phyloP scores from a whole-genome alignment of 1,140 invertebrate species.

The Drosophila persimilis region DNA sequence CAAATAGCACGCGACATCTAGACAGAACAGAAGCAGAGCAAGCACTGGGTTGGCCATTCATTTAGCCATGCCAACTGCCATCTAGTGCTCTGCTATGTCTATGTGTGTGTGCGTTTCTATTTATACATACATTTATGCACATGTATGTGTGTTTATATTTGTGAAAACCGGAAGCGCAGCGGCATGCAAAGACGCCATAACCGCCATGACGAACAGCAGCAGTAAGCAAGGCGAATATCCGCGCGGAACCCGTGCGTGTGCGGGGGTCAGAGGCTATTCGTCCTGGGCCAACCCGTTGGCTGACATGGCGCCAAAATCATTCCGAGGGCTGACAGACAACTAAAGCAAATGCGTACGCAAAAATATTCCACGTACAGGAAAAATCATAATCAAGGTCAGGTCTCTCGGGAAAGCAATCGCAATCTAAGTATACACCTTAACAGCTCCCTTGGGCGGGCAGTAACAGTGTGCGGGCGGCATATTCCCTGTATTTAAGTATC shows the following conservation, averaged over 20 bases:
- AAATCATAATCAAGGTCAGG: too few relatives aligned
- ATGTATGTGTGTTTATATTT: conserved; percentile 15
- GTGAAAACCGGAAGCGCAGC: conserved; percentile 61
- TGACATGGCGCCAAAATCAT: conserved; percentile 51
- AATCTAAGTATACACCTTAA: too few relatives aligned
- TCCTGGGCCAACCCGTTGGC: conserved; percentile 52
- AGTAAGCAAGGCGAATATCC: conserved; percentile 2
- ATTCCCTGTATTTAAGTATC: too few relatives aligned
- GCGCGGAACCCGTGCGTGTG: conserved; percentile 43
- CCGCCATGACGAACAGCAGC: conserved; percentile 42
- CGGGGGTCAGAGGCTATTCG: conserved; percentile 33
- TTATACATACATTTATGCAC: conserved; percentile 1
- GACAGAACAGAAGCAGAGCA: conserved; percentile 23
- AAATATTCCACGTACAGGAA: too few relatives aligned
- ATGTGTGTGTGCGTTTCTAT: conserved; percentile 7
- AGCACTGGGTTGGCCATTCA: conserved; percentile 42
- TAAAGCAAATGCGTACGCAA: background rate
- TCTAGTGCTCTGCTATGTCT: conserved; percentile 3
- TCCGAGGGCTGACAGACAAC: conserved; percentile 30
- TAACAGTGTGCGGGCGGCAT: too few relatives aligned
- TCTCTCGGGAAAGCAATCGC: too few relatives aligned
- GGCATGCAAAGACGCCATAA: conserved; percentile 77
- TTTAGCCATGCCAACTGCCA: conserved; percentile 41
- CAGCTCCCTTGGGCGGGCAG: too few relatives aligned
- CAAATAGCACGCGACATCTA: conserved; percentile 55